Evolutionary conservation across 2,888 invertebrate species (phyloP).

Genomic region (Synergus itoensis): DNA sequence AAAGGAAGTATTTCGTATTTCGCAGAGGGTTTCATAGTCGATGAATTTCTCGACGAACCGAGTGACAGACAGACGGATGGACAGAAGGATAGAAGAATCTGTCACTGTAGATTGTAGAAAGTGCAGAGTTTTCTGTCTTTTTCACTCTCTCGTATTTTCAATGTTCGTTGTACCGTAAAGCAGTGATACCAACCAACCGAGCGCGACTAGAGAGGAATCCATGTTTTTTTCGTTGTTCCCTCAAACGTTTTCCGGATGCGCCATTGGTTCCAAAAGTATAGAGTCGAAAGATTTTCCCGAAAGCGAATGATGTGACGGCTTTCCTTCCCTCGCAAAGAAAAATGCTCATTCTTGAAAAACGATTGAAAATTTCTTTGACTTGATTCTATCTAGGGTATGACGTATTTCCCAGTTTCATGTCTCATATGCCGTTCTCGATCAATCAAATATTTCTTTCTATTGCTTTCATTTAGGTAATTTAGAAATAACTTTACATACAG

Average conservation of each 20-base stretch:
- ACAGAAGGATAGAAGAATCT: constrained; percentile 24
- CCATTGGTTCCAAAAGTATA: constrained; percentile 58
- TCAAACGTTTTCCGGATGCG: constrained; percentile 62
- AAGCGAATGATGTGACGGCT: constrained; percentile 12
- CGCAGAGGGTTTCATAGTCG: constrained; percentile 35
- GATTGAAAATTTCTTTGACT: constrained; percentile 34
- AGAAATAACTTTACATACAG: no score
- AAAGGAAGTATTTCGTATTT: constrained; percentile 11
- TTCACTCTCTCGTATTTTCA: constrained; percentile 65
- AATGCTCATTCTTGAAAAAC: constrained; percentile 21
- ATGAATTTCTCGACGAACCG: constrained; percentile 35
- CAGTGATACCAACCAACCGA: constrained; percentile 68
- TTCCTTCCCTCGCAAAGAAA: neutral
- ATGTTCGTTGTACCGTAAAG: constrained; percentile 69
- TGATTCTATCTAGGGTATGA: neutral
- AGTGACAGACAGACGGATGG: constrained; percentile 28
- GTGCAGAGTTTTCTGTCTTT: constrained; percentile 44
- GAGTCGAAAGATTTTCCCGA: constrained; percentile 32
- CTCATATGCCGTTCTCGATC: neutral
- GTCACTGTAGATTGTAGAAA: constrained; percentile 31
- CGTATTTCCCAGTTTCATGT: neutral
- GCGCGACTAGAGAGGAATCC: constrained; percentile 48
- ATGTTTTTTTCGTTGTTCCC: constrained; percentile 56
- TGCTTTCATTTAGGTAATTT: neutral
- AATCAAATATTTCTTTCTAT: neutral